phyloP scores from a whole-genome alignment of 1,140 invertebrate species.

The Melitaea cinxia region DNA sequence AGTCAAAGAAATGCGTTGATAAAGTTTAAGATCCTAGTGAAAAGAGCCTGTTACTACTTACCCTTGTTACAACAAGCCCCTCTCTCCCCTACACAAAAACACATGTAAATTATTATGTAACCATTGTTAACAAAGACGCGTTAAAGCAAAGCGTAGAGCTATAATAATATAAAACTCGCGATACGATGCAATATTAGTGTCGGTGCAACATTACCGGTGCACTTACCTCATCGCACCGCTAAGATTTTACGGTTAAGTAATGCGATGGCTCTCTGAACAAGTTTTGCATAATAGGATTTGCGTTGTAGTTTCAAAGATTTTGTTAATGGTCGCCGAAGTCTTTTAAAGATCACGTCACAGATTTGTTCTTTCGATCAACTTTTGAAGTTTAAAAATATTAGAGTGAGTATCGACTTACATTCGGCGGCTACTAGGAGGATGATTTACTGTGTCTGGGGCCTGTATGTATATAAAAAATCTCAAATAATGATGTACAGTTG shows the following conservation, averaged over 20 bases:
- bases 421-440: too few species aligned
- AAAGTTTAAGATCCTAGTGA: too few species aligned
- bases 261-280: constrained; percentile 30
- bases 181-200: constrained; percentile 61
- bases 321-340: constrained; percentile 24
- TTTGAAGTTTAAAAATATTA: too few species aligned
- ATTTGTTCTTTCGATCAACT: neutral
- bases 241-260: constrained; percentile 47
- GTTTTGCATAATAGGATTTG: constrained; percentile 44
- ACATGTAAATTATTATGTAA: constrained; percentile 35
- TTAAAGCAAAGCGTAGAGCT: constrained; percentile 51
- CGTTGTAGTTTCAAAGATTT: constrained; percentile 25
- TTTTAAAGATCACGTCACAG: neutral
- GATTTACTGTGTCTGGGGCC: too few species aligned
- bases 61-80: too few species aligned
- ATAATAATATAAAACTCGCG: constrained; percentile 60
- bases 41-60: too few species aligned
- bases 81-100: too few species aligned
- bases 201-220: constrained; percentile 47
- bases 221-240: constrained; percentile 52
- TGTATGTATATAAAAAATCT: too few species aligned
- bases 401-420: too few species aligned
- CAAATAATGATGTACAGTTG: too few species aligned
- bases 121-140: constrained; percentile 31
- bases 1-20: too few species aligned